Conservation (phyloP, 2,797 vertebrate species). For the Chaetodon trifasciatus region DNA sequence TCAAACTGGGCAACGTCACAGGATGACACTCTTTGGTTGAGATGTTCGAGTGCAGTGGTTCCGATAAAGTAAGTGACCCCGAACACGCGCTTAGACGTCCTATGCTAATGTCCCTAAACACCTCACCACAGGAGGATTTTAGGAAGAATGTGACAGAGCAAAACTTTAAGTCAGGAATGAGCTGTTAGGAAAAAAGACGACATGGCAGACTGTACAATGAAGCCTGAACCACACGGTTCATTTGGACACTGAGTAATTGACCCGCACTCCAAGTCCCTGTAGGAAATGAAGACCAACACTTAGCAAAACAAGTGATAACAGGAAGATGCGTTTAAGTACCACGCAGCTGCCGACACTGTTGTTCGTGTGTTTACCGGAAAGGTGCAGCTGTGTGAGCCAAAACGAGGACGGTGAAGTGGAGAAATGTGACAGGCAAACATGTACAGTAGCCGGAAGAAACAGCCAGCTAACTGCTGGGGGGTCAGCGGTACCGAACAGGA, state of each 20-base stretch:
- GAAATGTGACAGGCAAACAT: neutral
- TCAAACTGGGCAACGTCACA: neutral
- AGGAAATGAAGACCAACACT: neutral
- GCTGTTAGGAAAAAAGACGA: too few species aligned
- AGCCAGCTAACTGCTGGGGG: neutral
- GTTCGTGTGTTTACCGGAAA: neutral
- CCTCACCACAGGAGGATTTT: neutral
- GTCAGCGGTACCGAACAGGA: constrained; percentile 8
- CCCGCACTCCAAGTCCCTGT: neutral
- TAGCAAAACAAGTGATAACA: neutral
- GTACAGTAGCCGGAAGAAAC: neutral
- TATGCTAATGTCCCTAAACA: neutral
- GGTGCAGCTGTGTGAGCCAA: too few species aligned
- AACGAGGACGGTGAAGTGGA: neutral
- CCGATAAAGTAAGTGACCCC: neutral
- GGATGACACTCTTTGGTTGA: too few species aligned
- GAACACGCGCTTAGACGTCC: neutral
- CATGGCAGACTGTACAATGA: neutral
- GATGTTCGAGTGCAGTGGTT: neutral
- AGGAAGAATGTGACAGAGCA: neutral
- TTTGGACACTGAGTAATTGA: neutral
- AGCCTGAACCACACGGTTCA: neutral
- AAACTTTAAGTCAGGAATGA: neutral
- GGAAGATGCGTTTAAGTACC: neutral
- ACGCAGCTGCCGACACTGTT: neutral